phyloP scores from a whole-genome alignment of 1,140 invertebrate species.

The Apis florea region DNA sequence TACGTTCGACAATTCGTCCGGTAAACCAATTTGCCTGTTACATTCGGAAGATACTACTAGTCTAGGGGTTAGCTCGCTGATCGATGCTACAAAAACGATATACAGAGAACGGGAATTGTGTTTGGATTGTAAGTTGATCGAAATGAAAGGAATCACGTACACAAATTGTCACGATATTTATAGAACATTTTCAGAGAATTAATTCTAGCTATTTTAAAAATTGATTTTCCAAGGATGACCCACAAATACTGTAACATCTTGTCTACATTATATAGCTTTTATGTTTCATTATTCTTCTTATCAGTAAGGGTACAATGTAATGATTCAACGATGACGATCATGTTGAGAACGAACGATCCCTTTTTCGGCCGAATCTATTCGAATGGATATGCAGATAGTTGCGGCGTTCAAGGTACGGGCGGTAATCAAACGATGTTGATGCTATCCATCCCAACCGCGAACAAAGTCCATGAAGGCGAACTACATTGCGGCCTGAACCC shows the following conservation, averaged over 20 bases:
- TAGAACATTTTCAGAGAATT: too few relatives aligned
- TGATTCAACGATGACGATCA: slow-evolving; percentile 78
- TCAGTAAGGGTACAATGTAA: slow-evolving; percentile 81
- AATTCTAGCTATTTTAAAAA: too few relatives aligned
- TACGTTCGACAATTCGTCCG: slow-evolving; percentile 68
- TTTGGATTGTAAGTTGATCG: slow-evolving; percentile 78
- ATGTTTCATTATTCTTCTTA: neutral
- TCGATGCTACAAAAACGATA: slow-evolving; percentile 69
- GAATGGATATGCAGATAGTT: slow-evolving; percentile 76
- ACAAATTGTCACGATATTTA: too few relatives aligned
- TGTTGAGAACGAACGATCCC: slow-evolving; percentile 78
- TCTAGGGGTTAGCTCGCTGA: slow-evolving; percentile 75
- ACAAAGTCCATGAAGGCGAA: slow-evolving; percentile 43
- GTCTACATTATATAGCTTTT: neutral
- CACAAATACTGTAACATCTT: neutral
- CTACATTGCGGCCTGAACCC: slow-evolving; percentile 73
- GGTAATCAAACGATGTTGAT: slow-evolving; percentile 76
- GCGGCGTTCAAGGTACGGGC: slow-evolving; percentile 77
- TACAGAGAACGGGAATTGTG: slow-evolving; percentile 82
- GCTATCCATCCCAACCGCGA: slow-evolving; percentile 71
- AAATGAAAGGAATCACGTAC: too few relatives aligned
- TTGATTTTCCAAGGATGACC: neutral
- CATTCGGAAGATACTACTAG: slow-evolving; percentile 79
- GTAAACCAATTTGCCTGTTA: slow-evolving; percentile 72
- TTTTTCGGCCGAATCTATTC: slow-evolving; percentile 81